Base-by-base conservation (phyloP, 64 coral and sea anemone genomes). In the Platygyra sinensis region DNA sequence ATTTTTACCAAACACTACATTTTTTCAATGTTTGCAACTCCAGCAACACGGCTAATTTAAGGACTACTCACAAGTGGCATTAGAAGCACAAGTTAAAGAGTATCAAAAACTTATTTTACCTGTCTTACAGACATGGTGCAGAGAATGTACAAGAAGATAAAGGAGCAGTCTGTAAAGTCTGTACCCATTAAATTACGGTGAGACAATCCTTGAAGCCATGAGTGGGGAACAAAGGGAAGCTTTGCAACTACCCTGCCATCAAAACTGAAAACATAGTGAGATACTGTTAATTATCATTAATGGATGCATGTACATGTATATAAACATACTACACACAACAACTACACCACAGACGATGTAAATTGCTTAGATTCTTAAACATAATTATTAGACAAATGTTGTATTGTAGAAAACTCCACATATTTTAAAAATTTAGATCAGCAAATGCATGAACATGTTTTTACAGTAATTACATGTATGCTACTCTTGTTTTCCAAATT, bases 81-180 rank as follows among this genome's bases (percentile, higher is more conserved):
- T 57, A 16, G 54, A 57, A 57, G 42, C 42, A 46, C 5, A 6
- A 46, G 1, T 57, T 16, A 55, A 82, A 62, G 19, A 82, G 20
- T 30, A 13, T 31, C 4, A 30, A 46, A 46, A 6, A 52, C 67
- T 67, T 64, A 86, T 46, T 39, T 46, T 73, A 99, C 97, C 91
- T 99, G 94, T 93, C 97, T 93, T 19, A 99, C 93, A 25, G 97
- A 93, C 97, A 99, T 99, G 15, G 97, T 99, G 28, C 97, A 95
- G 16, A 99, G 87, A 67, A 99, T 99, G 79, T 99, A 99, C 0
- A 99, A 86, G 69, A 99, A 99, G 76, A 99, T 99, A 42, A 99
- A 99, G 24, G 97, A 99, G 73, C 97, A 99, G 67, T 99, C 97
- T 6, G 97, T 99, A 74, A 76, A 99, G 65, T 99, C 97, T 62